Percentiles rank a stretch among this genome's conserved stretches.
These are phyloP conservation scores for Amblyjoppa proteus DNA, from an alignment of 2,888 invertebrate genomes.

Conservation along the genomic window DNA sequence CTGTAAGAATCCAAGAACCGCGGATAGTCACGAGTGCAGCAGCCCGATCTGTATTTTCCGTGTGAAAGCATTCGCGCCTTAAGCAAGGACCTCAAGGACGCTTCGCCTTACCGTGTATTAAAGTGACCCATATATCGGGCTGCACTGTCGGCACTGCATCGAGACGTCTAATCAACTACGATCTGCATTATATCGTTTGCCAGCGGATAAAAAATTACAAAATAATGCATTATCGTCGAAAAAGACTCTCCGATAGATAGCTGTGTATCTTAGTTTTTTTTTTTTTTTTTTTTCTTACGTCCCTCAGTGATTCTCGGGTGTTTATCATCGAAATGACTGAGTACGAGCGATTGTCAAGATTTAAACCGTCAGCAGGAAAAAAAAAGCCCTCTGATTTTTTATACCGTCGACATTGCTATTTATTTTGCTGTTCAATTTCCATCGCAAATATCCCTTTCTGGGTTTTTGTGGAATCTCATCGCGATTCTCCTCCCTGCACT, in stretches of 20 bases:
- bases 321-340: neutral
- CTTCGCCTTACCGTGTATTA: constrained; percentile 6
- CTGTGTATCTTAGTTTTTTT: neutral
- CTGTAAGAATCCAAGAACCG: constrained; percentile 26
- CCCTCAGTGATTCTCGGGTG: neutral
- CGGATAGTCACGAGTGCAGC: constrained; percentile 42
- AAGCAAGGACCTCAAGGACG: constrained; percentile 61
- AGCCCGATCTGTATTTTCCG: constrained; percentile 31
- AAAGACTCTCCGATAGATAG: neutral
- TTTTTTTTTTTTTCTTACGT: neutral
- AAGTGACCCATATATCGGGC: constrained; percentile 11
- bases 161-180: neutral
- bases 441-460: no score
- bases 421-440: no score
- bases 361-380: neutral
- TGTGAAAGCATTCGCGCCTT: constrained; percentile 54
- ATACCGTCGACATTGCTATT: no score
- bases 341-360: neutral
- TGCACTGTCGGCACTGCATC: neutral
- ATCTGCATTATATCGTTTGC: neutral
- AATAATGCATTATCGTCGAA: neutral
- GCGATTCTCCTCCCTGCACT: neutral
- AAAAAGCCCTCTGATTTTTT: neutral
- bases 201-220: neutral
- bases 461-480: no score